Conservation (phyloP, 2,113 vertebrate genomes). For the Menura novaehollandiae region DNA sequence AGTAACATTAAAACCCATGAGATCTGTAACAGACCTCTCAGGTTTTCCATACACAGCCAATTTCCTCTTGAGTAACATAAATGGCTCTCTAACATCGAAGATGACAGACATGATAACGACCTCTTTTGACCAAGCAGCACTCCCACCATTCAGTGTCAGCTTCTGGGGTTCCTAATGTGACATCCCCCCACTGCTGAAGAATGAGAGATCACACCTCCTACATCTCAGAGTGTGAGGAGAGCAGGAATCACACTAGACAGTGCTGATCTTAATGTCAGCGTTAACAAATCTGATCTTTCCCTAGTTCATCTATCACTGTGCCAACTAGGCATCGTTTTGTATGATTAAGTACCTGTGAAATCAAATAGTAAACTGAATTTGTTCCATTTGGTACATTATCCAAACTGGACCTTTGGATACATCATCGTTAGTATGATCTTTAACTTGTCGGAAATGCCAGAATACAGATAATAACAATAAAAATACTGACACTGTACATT, state of each 20-base stretch:
- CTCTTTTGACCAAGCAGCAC: not conserved
- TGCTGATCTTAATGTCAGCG: not conserved
- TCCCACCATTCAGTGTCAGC: not conserved
- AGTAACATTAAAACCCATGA: not conserved
- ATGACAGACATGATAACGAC: not conserved
- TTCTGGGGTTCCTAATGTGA: not conserved
- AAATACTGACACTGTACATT: not conserved
- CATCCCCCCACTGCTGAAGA: not conserved
- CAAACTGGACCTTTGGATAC: not conserved
- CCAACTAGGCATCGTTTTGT: not conserved
- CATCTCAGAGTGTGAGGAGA: not conserved
- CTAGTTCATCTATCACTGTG: slow-evolving; percentile 1
- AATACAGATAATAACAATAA: not conserved
- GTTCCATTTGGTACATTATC: not conserved
- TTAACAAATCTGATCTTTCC: slow-evolving; percentile 20
- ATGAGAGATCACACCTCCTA: slow-evolving; percentile 1
- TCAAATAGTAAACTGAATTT: slow-evolving; percentile 41
- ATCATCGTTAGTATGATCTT: not conserved
- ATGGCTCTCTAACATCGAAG: not conserved
- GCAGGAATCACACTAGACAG: not conserved
- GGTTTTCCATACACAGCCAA: not conserved
- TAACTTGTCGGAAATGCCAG: not conserved
- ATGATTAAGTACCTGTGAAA: slow-evolving; percentile 16
- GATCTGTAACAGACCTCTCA: not conserved
- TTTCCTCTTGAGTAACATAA: not conserved